Conservation (phyloP, 2,113 vertebrate genomes). For the Myocastor coypus region DNA sequence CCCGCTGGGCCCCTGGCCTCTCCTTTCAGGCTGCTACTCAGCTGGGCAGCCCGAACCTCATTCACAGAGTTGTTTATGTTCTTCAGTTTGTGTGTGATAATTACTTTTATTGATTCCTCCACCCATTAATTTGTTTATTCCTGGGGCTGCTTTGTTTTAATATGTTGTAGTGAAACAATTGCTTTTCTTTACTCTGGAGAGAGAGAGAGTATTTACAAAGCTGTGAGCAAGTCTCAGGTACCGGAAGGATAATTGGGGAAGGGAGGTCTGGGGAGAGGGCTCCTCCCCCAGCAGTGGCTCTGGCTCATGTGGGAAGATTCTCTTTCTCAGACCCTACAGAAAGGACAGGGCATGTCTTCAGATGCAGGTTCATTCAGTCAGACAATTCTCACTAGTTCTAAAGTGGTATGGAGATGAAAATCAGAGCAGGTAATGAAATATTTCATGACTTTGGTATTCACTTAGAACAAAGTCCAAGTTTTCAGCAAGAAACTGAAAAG, state of each 20-base stretch:
- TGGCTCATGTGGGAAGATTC: not conserved
- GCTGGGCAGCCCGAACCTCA: not conserved
- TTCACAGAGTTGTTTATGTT: slow-evolving; percentile 72
- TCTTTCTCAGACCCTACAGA: not conserved
- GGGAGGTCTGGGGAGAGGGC: not conserved
- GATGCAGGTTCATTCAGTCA: not conserved
- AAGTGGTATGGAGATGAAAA: not conserved
- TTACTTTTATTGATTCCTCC: slow-evolving; percentile 73
- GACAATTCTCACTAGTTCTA: not conserved
- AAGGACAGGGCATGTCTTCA: not conserved
- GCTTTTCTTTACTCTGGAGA: slow-evolving; percentile 22
- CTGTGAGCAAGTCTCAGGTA: not conserved
- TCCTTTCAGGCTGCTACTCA: not conserved
- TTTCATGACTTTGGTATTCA: not conserved
- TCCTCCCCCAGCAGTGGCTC: not conserved
- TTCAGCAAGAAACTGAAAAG: slow-evolving; percentile 1
- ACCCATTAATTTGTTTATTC: slow-evolving; percentile 71
- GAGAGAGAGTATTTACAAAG: slow-evolving; percentile 6
- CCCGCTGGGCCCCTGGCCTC: no score
- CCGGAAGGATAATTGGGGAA: not conserved
- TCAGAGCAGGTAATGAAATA: not conserved
- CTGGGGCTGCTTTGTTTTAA: not conserved
- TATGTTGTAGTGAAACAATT: not conserved
- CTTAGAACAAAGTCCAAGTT: not conserved
- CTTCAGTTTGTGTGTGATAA: slow-evolving; percentile 67